Base-by-base conservation (phyloP, 1,140 invertebrate species). In the Hylaeus anthracinus region DNA sequence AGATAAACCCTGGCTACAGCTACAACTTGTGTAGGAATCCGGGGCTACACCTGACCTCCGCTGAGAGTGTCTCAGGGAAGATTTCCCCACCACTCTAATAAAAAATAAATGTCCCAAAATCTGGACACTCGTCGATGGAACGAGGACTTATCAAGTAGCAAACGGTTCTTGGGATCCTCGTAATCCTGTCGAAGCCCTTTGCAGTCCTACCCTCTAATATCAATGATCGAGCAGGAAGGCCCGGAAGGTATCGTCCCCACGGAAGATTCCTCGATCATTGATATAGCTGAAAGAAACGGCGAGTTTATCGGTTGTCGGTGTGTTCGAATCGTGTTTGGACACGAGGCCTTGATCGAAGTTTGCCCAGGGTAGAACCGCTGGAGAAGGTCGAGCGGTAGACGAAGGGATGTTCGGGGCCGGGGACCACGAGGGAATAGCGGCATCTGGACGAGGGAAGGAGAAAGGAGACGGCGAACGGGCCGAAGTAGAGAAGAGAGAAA, bases 401-500 rank as follows among this genome's bases (percentile, higher is more conserved):
- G 71, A 55, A 74, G 81, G 74, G 72, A 79, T 79, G 81, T 76
- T 84, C 81, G 78, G 76, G 86, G 86, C 81, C 81, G 82, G 81
- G 75, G 81, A 72, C 72, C 83, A 85, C 83, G 83, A 75, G 84
- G 84, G 84, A 80, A 69, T 80, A 86, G 56, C 69, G 73, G 74
- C 75, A 9, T 51, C 51, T 10, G 51, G 51, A 9, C 1, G 51
- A 51, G 75, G 81, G 72, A 84, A 84, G 64, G 82, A 86, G 80
- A 74, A 67, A 72, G 79, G 78, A 82, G 74, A 84, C 67, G 84
- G 72, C 83, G 56, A 78, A 64, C 81, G 78, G 70, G 82, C 82
- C 84, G 81, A 79, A 79, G 84, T 86, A 86, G 86, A 81, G 89
- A 89, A 86, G 89, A 88, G 90, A 91, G 88, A 90, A 90, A 90